Percentiles rank a stretch among this genome's conserved stretches.
Evolutionary conservation across 2,113 vertebrate genomes (phyloP).

Genomic region (Coturnix japonica): DNA sequence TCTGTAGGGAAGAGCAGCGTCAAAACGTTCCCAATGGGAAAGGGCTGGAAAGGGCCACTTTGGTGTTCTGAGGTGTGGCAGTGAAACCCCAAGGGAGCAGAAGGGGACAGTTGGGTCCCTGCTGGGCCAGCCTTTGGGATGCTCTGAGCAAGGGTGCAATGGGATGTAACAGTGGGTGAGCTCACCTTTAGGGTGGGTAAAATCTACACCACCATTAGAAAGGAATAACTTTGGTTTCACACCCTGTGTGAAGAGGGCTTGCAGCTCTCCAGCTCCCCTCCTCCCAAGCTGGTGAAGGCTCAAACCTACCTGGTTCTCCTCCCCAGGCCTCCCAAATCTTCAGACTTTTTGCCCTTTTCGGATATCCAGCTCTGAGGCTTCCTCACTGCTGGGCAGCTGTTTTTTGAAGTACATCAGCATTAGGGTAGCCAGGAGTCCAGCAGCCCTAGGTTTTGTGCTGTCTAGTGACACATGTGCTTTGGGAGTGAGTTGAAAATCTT

Average conservation of each 20-base stretch:
- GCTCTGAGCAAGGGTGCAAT: not conserved
- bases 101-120: not conserved
- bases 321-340: not conserved
- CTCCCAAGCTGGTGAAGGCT: not conserved
- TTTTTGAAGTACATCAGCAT: not conserved
- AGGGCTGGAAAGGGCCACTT: not conserved
- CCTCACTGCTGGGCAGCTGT: not conserved
- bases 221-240: not conserved
- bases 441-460: not conserved
- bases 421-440: not conserved
- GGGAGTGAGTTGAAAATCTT: not conserved
- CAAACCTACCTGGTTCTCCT: not conserved
- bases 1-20: not conserved
- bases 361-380: not conserved
- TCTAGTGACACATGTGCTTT: not conserved
- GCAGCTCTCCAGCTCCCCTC: not conserved
- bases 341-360: not conserved
- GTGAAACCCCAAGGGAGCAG: not conserved
- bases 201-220: not conserved
- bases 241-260: rapidly evolving
- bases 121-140: not conserved
- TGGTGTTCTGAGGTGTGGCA: not conserved
- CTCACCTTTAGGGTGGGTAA: not conserved
- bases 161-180: not conserved
- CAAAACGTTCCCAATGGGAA: not conserved